Conservation (phyloP, 2,113 vertebrate genomes). For the Dolichallabes microphthalmus region DNA sequence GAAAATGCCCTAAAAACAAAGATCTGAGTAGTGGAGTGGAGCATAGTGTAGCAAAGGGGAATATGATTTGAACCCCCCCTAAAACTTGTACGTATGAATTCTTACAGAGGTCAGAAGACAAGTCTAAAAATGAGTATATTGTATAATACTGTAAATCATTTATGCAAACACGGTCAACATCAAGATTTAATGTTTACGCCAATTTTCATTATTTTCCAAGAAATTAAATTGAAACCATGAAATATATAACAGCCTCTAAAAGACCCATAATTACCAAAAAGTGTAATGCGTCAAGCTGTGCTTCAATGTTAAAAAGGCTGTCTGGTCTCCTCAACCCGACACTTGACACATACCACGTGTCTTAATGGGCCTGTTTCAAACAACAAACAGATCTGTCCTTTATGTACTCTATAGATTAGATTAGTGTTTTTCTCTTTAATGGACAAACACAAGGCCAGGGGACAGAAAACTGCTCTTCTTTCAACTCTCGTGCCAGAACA, state of each 20-base stretch:
- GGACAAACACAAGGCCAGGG: background rate
- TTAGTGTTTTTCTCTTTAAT: background rate
- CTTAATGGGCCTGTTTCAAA: conserved; percentile 22
- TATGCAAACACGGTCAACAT: background rate
- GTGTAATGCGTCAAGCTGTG: background rate
- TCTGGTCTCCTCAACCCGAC: background rate
- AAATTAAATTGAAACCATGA: background rate
- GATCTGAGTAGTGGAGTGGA: too few species aligned
- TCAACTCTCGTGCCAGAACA: conserved; percentile 61
- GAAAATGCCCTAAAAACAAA: too few species aligned
- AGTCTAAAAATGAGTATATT: too few species aligned
- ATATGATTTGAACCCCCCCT: too few species aligned
- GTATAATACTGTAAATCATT: background rate
- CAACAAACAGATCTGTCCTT: background rate
- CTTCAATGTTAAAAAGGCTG: background rate
- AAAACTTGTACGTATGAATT: too few species aligned
- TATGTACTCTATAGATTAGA: background rate
- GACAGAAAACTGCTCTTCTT: conserved; percentile 35
- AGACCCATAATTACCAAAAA: background rate
- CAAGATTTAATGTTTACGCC: background rate
- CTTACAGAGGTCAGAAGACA: too few species aligned
- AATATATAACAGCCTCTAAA: background rate
- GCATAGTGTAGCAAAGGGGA: too few species aligned
- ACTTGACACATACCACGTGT: conserved; percentile 8
- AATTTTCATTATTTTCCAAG: background rate